Evolutionary conservation across 2,113 vertebrate genomes (phyloP).

Genomic region (Centropus unirufus): DNA sequence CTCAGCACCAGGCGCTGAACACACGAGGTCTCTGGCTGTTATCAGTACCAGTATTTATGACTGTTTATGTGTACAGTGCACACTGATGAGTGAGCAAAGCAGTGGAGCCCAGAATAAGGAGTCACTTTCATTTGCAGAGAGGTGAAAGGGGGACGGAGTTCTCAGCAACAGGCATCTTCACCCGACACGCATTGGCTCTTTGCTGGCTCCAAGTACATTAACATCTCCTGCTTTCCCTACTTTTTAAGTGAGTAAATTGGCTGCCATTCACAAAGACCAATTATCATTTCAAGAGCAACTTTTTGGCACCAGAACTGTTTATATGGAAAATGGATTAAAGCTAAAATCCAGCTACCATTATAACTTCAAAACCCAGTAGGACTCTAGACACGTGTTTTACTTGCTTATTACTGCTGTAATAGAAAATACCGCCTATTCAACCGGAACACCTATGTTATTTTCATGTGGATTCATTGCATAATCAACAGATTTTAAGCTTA

Average conservation of each 20-base stretch:
- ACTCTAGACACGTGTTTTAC: neutral
- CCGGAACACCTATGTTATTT: neutral
- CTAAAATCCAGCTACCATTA: neutral
- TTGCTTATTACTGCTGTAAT: neutral
- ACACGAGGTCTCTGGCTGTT: neutral
- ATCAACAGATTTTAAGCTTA: neutral
- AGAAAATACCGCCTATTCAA: neutral
- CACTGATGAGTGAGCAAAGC: neutral
- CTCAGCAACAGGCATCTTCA: neutral
- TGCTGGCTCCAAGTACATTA: neutral
- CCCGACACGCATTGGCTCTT: neutral
- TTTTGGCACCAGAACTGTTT: neutral
- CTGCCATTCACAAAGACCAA: neutral
- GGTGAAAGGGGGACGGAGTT: neutral
- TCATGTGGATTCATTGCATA: neutral
- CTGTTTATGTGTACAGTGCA: neutral
- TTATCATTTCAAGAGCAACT: neutral
- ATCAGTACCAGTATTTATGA: neutral
- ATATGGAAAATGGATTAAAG: neutral
- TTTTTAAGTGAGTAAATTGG: neutral
- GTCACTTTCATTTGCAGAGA: neutral
- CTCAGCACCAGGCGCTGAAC: neutral
- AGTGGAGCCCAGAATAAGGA: neutral
- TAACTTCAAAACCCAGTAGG: conserved; percentile 11
- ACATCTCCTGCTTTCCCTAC: neutral